A percentile compares a stretch with the other conserved stretches of the same genome.
phyloP scores from a whole-genome alignment of 2,113 vertebrate genomes.

The Ceyx melanurus region DNA sequence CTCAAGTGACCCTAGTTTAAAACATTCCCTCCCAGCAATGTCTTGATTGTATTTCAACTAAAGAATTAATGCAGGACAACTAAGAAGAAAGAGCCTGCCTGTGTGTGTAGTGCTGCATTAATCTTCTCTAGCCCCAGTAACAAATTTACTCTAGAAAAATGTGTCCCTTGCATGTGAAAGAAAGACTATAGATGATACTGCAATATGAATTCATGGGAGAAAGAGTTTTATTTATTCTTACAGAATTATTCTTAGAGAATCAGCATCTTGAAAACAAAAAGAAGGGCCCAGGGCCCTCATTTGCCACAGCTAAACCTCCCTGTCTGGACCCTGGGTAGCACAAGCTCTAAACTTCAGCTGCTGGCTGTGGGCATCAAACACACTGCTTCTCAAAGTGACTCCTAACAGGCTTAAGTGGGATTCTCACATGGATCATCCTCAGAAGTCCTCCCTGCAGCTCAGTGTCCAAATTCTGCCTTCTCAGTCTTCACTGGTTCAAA shows the following conservation, averaged over 20 bases:
- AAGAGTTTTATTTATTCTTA: neutral
- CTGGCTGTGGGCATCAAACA: neutral
- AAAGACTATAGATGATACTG: neutral
- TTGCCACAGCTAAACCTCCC: neutral
- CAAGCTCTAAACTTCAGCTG: neutral
- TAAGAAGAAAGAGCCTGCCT: neutral
- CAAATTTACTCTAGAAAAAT: neutral
- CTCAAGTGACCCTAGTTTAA: neutral
- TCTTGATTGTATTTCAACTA: neutral
- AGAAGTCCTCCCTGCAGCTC: neutral
- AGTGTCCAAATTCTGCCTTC: neutral
- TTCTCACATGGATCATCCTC: neutral
- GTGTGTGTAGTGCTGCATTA: neutral
- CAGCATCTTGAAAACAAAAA: neutral
- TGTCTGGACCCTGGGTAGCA: neutral
- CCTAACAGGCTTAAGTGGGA: neutral
- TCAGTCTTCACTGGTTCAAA: neutral
- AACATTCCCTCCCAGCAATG: neutral
- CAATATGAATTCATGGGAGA: neutral
- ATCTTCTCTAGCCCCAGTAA: neutral
- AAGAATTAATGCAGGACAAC: neutral
- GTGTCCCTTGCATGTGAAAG: neutral
- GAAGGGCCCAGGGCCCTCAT: neutral
- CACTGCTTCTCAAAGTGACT: neutral
- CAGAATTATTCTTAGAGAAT: neutral